phyloP scores from a whole-genome alignment of 2,113 vertebrate species.

The Grammomys dolichurus region DNA sequence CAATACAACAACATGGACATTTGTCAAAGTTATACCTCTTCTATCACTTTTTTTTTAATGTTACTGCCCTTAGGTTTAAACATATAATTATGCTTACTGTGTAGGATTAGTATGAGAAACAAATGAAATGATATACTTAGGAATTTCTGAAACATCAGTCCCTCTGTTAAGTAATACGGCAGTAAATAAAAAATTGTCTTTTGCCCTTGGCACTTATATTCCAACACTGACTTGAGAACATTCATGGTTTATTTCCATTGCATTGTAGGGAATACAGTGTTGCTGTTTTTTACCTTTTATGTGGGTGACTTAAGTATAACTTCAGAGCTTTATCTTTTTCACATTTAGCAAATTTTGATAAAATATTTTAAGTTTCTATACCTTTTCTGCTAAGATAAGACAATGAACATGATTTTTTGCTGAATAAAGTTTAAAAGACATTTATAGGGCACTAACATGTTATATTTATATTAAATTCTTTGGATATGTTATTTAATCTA shows the following conservation, averaged over 20 bases:
- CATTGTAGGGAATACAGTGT: slow-evolving; percentile 47
- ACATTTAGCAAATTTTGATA: slow-evolving; percentile 15
- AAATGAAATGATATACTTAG: slow-evolving; percentile 46
- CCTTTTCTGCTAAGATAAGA: slow-evolving; percentile 50
- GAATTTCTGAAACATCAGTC: neutral
- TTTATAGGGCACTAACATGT: slow-evolving; percentile 1
- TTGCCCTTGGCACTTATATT: slow-evolving; percentile 25
- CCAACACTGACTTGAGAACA: neutral
- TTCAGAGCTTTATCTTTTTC: neutral
- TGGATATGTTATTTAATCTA: slow-evolving; percentile 44
- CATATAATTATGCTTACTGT: slow-evolving; percentile 42
- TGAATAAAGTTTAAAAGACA: slow-evolving; percentile 42
- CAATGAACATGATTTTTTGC: slow-evolving; percentile 35
- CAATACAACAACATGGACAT: neutral
- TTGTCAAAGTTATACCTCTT: slow-evolving; percentile 4
- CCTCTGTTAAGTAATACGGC: neutral
- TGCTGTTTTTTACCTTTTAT: slow-evolving; percentile 57
- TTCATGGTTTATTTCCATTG: slow-evolving; percentile 45
- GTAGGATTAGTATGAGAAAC: slow-evolving; percentile 20
- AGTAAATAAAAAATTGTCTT: slow-evolving; percentile 14
- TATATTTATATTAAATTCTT: slow-evolving; percentile 53
- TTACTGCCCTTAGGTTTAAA: slow-evolving; percentile 34
- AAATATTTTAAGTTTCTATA: slow-evolving; percentile 35
- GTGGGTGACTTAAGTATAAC: slow-evolving; percentile 39
- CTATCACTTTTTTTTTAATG: slow-evolving; percentile 40